Evolutionary conservation across 2,888 invertebrate species (phyloP), one percentile per base, ranked within the genome.

Genomic region (Galerucella pusilla): DNA sequence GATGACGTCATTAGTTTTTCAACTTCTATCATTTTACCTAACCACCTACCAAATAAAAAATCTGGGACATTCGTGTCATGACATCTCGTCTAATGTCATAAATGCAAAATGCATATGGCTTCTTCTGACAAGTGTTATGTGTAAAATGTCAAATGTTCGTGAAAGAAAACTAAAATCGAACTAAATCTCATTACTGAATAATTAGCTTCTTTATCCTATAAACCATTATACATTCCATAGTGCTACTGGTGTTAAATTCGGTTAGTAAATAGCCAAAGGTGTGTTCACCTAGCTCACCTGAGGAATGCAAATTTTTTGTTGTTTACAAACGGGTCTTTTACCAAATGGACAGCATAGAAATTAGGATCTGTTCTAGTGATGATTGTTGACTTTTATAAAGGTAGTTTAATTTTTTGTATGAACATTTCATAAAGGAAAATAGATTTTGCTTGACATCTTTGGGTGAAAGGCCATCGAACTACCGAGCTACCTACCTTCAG

Each of bases 391-490:
- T 72, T 45, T 35, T 35, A 49, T 67, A 25, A 16, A 57, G n/a
- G 42, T 45, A 28, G 52, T 71, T 71, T 64, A 65, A 65, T 45
- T 60, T 72, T 45, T 65, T 46, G 2, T 59, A 52, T 49, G 60
- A 20, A 72, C 45, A 52, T 72, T 72, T 72, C 59, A 25, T 60
- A 49, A 60, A 63, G 46, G 6, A 67, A 25, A 66, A 45, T 66
- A 57, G 5, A 52, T 35, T 65, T 57, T 45, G 25, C 63, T 72
- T 67, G 72, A 72, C 66, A 67, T 66, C 68, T 71, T 75, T 73
- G 74, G 89, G 89, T 89, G 88, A 89, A 88, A 88, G 88, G 88
- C 88, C 88, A 88, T 89, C 85, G 88, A 88, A 89, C 88, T 88
- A 88, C 35, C 35, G n/a, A 16, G 12, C 60, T 69, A 66, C 88